Evolutionary conservation across 2,888 invertebrate species (phyloP).

Genomic region (Diachrysia chrysitis): DNA sequence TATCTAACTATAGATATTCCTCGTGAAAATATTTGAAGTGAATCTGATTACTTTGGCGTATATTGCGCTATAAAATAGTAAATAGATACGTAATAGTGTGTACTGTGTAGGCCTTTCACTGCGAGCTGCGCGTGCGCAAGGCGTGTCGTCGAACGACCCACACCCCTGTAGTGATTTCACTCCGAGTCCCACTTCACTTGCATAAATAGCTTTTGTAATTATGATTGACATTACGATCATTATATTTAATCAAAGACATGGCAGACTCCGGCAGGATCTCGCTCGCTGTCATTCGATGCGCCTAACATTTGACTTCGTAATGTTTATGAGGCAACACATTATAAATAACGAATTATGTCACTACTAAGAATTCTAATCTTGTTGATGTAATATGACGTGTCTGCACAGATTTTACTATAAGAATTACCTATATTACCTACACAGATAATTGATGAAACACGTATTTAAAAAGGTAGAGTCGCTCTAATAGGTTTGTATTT

Average conservation of each 20-base stretch:
- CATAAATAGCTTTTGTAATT: conserved; percentile 51
- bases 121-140: conserved; percentile 43
- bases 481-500: background rate
- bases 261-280: conserved; percentile 16
- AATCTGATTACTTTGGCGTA: conserved; percentile 31
- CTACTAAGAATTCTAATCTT: conserved; percentile 13
- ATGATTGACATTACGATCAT: conserved; percentile 33
- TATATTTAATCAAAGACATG: conserved; percentile 42
- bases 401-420: conserved; percentile 36
- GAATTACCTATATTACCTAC: no score
- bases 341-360: conserved; percentile 12
- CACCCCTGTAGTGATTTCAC: conserved; percentile 59
- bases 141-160: conserved; percentile 47
- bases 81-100: conserved; percentile 46
- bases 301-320: conserved; percentile 7
- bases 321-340: conserved; percentile 1
- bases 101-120: conserved; percentile 57
- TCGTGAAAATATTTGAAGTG: conserved; percentile 31
- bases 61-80: conserved; percentile 47
- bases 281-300: background rate
- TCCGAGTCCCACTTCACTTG: conserved; percentile 42
- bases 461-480: background rate
- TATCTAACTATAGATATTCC: conserved; percentile 12
- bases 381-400: conserved; percentile 29
- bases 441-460: no score